phyloP scores from a whole-genome alignment of 2,113 vertebrate species.

The Ardeotis arabs region DNA sequence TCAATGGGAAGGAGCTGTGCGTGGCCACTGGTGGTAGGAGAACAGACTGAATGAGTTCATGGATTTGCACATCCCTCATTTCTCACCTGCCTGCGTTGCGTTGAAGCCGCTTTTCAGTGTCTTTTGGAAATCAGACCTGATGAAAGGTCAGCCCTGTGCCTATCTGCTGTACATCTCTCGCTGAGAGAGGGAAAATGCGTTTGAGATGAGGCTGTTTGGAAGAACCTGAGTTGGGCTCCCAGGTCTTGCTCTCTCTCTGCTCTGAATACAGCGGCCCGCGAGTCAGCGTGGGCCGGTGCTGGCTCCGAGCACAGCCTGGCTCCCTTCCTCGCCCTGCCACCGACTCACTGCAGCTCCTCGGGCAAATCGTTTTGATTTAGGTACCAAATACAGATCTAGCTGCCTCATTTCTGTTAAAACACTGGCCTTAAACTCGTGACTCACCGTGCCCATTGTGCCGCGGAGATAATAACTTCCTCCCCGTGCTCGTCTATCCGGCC shows the following conservation, averaged over 20 bases:
- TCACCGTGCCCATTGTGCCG: constrained; percentile 13
- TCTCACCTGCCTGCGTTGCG: background rate
- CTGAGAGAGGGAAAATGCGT: background rate
- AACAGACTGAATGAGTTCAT: background rate
- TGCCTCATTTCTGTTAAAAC: constrained; percentile 47
- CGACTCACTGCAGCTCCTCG: constrained; percentile 20
- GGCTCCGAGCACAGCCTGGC: background rate
- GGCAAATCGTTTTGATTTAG: constrained; percentile 56
- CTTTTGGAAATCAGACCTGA: background rate
- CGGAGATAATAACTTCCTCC: constrained; percentile 51
- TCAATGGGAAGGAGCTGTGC: background rate
- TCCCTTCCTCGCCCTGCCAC: background rate
- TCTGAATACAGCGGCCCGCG: background rate
- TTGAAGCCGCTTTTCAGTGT: constrained; percentile 9
- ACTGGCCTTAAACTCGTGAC: constrained; percentile 22
- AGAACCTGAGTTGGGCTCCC: background rate
- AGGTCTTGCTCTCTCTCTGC: background rate
- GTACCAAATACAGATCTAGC: constrained; percentile 39
- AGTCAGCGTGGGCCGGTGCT: background rate
- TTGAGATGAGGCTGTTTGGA: background rate
- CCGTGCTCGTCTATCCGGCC: constrained; percentile 13
- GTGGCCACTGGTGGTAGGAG: background rate
- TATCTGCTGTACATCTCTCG: background rate
- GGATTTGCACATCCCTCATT: background rate
- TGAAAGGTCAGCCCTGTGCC: constrained; percentile 18